Percentiles rank a stretch among this genome's conserved stretches.
phyloP scores from a whole-genome alignment of 2,113 vertebrate species.

The Mirza zaza region DNA sequence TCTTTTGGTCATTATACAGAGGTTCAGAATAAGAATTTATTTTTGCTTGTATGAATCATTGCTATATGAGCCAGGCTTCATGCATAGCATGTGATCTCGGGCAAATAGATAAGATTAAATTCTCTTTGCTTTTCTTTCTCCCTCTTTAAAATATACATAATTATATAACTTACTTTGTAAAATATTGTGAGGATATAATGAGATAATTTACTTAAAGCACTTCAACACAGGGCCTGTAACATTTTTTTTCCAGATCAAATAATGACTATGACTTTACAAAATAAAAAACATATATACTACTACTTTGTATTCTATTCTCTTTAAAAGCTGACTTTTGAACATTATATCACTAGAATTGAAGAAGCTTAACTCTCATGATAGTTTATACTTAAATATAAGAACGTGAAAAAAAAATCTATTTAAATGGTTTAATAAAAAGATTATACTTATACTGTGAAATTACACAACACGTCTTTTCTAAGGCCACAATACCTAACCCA shows the following conservation, averaged over 20 bases:
- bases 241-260: not conserved
- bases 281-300: not conserved
- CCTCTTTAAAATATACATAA: constrained; percentile 8
- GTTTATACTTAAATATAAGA: not conserved
- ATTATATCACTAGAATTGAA: not conserved
- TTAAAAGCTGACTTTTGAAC: not conserved
- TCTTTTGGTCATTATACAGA: not conserved
- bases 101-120: not conserved
- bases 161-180: not conserved
- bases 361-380: not conserved
- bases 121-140: not conserved
- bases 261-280: not conserved
- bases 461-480: not conserved
- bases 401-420: not conserved
- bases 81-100: not conserved
- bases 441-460: not conserved
- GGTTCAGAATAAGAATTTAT: not conserved
- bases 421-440: not conserved
- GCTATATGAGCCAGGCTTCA: not conserved
- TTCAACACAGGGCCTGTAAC: not conserved
- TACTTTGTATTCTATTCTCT: not conserved
- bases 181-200: not conserved
- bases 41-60: not conserved
- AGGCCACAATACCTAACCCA: not conserved
- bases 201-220: not conserved